Evolutionary conservation across 2,113 vertebrate genomes (phyloP), one percentile per base, ranked within the genome.

Genomic region (Verasper variegatus): DNA sequence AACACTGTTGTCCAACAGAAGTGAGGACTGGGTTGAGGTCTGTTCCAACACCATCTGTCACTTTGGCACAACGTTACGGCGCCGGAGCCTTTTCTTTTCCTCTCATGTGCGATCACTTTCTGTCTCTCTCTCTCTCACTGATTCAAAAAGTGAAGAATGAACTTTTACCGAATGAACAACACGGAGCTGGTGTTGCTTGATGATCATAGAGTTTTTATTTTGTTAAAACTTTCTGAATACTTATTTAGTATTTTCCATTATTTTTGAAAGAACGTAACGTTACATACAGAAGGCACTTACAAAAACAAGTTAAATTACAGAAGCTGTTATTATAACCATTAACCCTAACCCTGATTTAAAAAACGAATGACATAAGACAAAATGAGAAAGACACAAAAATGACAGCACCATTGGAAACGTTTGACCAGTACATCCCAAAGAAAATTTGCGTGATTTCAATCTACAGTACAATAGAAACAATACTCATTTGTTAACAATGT

Each of bases 281-380:
- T 95, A 93, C 95, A 90, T 95, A 94, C 92, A 93, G 95, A 99
- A 99, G 97, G 98, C 97, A 98, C 97, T 99, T 98, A 96, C 95
- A 98, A 96, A 94, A 95, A 82, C 62, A 90, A 89, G 74, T 93
- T 88, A 91, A 93, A 95, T 93, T 85, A 94, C 73, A 91, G 71
- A 92, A 86, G 67, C 62, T 89, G 88, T 92, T 91, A 86, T 83
- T 88, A 92, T 74, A 91, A 94, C 87, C 91, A 94, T 93, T 56
- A 94, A 91, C n/a, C n/a, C n/a, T n/a, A 90, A 89, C 80, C 86
- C 70, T 74, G 86, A 91, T 93, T 83, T 90, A 92, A 87, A 88
- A 93, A 93, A 89, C n/a, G 70, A 74, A 72, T 64, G 42, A 63
- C 85, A 92, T 26, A 23, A 74, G 71, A 73, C 88, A 92, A 89